These are phyloP conservation scores for Acheta domesticus DNA, from an alignment of 2,888 invertebrate species.

Conservation along the genomic window DNA sequence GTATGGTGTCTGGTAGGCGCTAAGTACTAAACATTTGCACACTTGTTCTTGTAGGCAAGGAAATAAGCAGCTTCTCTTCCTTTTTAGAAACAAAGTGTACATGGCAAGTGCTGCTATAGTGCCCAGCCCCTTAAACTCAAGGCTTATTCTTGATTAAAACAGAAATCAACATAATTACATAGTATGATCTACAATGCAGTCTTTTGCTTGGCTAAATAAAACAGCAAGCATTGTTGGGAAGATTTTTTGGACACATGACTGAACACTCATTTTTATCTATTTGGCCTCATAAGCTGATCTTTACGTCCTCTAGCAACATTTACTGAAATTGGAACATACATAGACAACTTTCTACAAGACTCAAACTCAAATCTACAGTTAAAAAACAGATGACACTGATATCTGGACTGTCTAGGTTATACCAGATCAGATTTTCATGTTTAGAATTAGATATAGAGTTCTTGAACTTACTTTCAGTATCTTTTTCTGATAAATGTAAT, in stretches of 20 bases:
- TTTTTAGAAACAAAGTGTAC: not conserved
- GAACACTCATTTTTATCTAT: not conserved
- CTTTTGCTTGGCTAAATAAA: constrained; percentile 21
- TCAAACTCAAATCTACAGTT: not conserved
- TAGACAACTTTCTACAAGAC: not conserved
- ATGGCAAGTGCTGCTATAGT: constrained; percentile 9
- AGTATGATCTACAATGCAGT: not conserved
- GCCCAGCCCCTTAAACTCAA: not conserved
- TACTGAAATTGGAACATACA: not conserved
- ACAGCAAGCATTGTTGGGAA: constrained; percentile 31
- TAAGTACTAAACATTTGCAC: constrained; percentile 28
- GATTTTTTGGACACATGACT: constrained; percentile 23
- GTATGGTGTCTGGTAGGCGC: constrained; percentile 24
- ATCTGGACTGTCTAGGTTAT: not conserved
- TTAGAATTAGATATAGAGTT: not conserved
- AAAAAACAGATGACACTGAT: not conserved
- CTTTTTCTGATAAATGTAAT: constrained; percentile 23
- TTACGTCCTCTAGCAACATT: not conserved
- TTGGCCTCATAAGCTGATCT: constrained; percentile 1
- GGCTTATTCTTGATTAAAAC: not conserved
- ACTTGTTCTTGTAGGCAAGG: not conserved
- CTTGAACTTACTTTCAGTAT: not conserved
- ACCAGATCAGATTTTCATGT: not conserved
- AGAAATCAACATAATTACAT: not conserved
- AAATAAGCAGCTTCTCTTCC: not conserved